Evolutionary conservation across 1,140 invertebrate genomes (phyloP).

Genomic region (Eumeta japonica): DNA sequence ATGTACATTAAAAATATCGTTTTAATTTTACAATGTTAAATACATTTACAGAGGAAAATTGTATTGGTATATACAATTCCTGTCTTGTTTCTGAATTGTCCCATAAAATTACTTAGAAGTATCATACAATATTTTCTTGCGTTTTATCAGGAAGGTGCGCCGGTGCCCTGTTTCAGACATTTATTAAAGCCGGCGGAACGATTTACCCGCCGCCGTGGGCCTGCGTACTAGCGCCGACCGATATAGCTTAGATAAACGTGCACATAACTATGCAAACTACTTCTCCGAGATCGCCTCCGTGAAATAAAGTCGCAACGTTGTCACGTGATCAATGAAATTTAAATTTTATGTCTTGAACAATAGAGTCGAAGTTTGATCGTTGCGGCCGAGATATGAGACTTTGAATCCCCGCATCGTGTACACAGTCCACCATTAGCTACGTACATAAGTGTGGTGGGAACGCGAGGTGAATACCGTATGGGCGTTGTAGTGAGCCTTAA

Average conservation of each 20-base stretch:
- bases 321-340: conserved; percentile 12
- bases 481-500: conserved; percentile 42
- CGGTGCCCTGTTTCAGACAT: conserved; percentile 1
- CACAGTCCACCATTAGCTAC: conserved; percentile 42
- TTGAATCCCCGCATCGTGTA: no score
- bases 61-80: no score
- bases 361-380: no score
- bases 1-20: no score
- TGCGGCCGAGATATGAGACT: no score
- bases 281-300: conserved; percentile 15
- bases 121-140: no score
- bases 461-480: conserved; percentile 46
- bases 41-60: no score
- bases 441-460: conserved; percentile 46
- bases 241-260: conserved; percentile 50
- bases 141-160: no score
- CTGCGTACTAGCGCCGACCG: conserved; percentile 18
- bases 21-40: no score
- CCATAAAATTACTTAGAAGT: no score
- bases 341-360: conserved; percentile 24
- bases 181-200: conserved; percentile 1
- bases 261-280: conserved; percentile 51
- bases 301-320: conserved; percentile 18
- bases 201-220: background rate
- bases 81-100: no score